Conservation (phyloP, 2,888 invertebrate species). For the Eristalinus aeneus region DNA sequence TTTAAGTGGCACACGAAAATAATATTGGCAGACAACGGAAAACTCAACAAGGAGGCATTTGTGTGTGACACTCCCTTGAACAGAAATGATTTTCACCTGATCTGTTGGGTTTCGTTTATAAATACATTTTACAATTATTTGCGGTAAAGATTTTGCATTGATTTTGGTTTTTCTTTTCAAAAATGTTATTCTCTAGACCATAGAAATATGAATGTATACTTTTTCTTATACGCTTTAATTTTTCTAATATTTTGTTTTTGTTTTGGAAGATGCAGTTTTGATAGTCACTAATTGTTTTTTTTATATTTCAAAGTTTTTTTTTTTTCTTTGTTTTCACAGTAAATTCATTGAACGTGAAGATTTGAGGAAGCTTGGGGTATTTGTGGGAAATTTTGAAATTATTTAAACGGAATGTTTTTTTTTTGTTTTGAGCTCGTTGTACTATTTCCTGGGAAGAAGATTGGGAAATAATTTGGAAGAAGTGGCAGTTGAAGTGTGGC, state of each 20-base stretch:
- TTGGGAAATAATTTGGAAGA: not conserved
- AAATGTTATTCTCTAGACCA: conserved; percentile 41
- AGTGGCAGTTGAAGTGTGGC: too few relatives aligned
- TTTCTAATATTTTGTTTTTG: conserved; percentile 42
- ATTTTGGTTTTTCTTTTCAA: conserved; percentile 4
- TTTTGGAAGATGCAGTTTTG: conserved; percentile 80
- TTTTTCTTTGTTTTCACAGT: conserved; percentile 22
- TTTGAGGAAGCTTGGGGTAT: not conserved
- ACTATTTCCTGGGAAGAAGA: not conserved
- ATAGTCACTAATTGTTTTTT: conserved; percentile 80
- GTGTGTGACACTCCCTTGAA: not conserved
- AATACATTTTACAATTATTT: conserved; percentile 10
- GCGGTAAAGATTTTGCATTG: not conserved
- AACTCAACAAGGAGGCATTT: not conserved
- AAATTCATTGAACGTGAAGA: conserved; percentile 51
- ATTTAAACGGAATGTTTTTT: not conserved
- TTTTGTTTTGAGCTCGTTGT: not conserved
- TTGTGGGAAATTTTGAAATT: not conserved
- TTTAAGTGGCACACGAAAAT: conserved; percentile 15
- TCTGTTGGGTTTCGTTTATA: not conserved
- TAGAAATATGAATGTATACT: conserved; percentile 55
- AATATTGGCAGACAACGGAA: not conserved
- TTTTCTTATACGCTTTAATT: conserved; percentile 19
- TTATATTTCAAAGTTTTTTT: conserved; percentile 72
- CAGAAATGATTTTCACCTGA: not conserved